phyloP scores from a whole-genome alignment of 2,113 vertebrate genomes.

The Gracilinanus agilis region DNA sequence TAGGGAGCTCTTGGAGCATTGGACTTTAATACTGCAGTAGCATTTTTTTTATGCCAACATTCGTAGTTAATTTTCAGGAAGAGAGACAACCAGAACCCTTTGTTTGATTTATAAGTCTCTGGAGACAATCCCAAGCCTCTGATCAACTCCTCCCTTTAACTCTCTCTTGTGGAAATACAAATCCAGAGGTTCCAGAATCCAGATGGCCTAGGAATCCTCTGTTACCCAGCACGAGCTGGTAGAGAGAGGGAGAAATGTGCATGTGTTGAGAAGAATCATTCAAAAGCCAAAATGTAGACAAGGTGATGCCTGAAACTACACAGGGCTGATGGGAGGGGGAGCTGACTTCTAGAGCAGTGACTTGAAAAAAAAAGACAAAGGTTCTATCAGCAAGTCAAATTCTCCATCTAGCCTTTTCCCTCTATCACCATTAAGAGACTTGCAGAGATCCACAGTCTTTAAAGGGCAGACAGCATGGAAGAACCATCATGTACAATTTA shows the following conservation, averaged over 20 bases:
- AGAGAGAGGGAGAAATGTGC: slow-evolving; percentile 72
- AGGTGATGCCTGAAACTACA: slow-evolving; percentile 42
- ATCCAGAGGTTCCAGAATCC: slow-evolving; percentile 80
- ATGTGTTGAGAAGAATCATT: slow-evolving; percentile 60
- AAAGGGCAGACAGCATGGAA: slow-evolving; percentile 74
- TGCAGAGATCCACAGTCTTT: slow-evolving; percentile 69
- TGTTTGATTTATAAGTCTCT: slow-evolving; percentile 73
- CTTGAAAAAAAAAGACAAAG: slow-evolving; percentile 58
- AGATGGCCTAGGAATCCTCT: slow-evolving; percentile 80
- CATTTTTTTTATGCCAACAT: slow-evolving; percentile 58
- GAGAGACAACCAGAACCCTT: slow-evolving; percentile 62
- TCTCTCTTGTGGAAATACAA: slow-evolving; percentile 68
- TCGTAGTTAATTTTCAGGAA: slow-evolving; percentile 63
- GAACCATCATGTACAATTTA: slow-evolving; percentile 75
- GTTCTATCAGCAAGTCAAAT: slow-evolving; percentile 41
- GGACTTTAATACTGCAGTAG: not conserved
- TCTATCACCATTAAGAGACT: slow-evolving; percentile 60
- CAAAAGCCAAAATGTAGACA: slow-evolving; percentile 59
- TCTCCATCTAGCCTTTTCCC: slow-evolving; percentile 58
- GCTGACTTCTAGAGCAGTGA: slow-evolving; percentile 55
- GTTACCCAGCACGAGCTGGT: slow-evolving; percentile 55
- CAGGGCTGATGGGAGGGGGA: slow-evolving; percentile 62
- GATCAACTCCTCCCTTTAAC: slow-evolving; percentile 63
- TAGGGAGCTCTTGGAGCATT: slow-evolving; percentile 31
- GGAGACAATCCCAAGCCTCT: slow-evolving; percentile 63